Evolutionary conservation across 2,888 invertebrate species (phyloP).

Genomic region (Acanthosoma haemorrhoidale): DNA sequence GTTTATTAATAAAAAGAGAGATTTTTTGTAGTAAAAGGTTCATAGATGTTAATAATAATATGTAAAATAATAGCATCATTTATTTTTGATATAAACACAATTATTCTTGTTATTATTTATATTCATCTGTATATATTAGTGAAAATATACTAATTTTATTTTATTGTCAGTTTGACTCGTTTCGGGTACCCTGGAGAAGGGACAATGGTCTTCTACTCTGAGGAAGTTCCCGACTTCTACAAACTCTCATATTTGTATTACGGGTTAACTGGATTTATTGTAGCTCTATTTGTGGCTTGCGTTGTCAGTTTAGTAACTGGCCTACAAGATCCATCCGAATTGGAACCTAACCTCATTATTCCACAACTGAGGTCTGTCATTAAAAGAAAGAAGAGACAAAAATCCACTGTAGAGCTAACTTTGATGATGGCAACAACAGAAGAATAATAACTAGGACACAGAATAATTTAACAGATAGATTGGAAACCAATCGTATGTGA

Average conservation of each 20-base stretch:
- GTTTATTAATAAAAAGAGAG: too few relatives aligned
- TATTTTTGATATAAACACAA: too few relatives aligned
- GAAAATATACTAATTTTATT: not conserved
- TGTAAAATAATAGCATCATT: too few relatives aligned
- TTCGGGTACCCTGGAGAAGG: slow-evolving; percentile 31
- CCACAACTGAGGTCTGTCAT: slow-evolving; percentile 30
- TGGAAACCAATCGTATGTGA: too few relatives aligned
- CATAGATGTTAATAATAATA: too few relatives aligned
- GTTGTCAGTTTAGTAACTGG: slow-evolving; percentile 51
- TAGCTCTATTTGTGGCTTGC: slow-evolving; percentile 60
- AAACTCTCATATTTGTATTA: slow-evolving; percentile 69
- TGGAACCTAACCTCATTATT: slow-evolving; percentile 30
- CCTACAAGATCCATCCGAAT: slow-evolving; percentile 15
- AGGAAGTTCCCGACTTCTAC: slow-evolving; percentile 26
- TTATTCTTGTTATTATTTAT: too few relatives aligned
- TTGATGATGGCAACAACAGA: not conserved
- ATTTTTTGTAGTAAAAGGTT: too few relatives aligned
- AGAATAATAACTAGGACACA: too few relatives aligned
- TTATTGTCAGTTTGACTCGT: slow-evolving; percentile 20
- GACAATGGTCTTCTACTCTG: slow-evolving; percentile 20
- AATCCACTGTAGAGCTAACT: not conserved
- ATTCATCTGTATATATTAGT: too few relatives aligned
- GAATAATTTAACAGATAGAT: too few relatives aligned
- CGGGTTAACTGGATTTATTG: slow-evolving; percentile 61
- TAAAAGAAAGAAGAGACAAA: slow-evolving; percentile 11